Evolutionary conservation across 1,140 invertebrate species (phyloP).

Genomic region (Trichomalopsis sarcophagae): DNA sequence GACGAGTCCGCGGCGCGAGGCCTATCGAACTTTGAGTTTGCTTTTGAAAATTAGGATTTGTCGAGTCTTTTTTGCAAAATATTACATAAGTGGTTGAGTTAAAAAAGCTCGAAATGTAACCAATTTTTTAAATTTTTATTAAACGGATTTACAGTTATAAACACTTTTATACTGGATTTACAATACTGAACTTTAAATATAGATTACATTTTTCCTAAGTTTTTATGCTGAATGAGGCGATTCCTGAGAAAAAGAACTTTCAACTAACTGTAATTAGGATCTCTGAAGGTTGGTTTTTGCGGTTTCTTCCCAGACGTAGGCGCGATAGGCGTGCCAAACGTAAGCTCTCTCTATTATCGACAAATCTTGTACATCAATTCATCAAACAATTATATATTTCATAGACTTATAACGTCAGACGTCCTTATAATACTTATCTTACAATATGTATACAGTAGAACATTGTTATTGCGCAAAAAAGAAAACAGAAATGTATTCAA

Average conservation of each 20-base stretch:
- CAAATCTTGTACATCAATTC: constrained; percentile 12
- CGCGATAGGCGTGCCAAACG: not conserved
- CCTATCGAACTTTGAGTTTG: too few relatives aligned
- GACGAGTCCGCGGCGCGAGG: too few relatives aligned
- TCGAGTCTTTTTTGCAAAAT: too few relatives aligned
- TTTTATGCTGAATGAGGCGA: not conserved
- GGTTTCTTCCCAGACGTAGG: not conserved
- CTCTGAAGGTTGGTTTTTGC: not conserved
- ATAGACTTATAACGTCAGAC: constrained; percentile 1
- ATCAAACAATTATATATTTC: constrained; percentile 7
- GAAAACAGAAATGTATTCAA: not conserved
- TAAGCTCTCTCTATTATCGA: constrained; percentile 1
- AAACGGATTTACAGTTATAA: not conserved
- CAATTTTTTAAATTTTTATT: not conserved
- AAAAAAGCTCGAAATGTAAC: not conserved
- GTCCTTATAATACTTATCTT: constrained; percentile 32
- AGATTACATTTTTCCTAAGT: not conserved
- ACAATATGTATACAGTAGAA: constrained; percentile 24
- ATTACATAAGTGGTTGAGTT: not conserved
- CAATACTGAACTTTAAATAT: not conserved
- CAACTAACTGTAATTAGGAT: not conserved
- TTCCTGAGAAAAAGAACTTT: not conserved
- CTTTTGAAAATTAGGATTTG: too few relatives aligned
- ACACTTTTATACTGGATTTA: constrained; percentile 1
- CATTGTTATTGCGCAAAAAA: not conserved